Percentiles rank a stretch among this genome's conserved stretches.
These are phyloP conservation scores for Pseudomyrmex dendroicus DNA, from an alignment of 1,140 invertebrate species.

Conservation along the genomic window DNA sequence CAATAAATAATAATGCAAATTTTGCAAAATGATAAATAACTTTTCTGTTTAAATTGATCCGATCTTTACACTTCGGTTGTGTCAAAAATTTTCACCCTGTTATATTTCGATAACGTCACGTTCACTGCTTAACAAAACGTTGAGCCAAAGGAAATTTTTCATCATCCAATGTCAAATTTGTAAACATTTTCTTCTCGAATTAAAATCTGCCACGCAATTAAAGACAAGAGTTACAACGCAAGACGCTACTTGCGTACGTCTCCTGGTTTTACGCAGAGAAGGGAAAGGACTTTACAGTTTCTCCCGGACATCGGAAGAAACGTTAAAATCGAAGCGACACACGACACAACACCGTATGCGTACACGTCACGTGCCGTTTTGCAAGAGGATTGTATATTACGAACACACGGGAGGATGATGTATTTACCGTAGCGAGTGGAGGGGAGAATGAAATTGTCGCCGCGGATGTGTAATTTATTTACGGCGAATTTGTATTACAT, in stretches of 20 bases:
- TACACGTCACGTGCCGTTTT: not conserved
- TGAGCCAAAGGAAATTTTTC: too few relatives aligned
- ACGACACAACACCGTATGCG: not conserved
- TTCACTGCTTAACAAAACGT: too few relatives aligned
- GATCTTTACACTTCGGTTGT: too few relatives aligned
- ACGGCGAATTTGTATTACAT: constrained; percentile 45
- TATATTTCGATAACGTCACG: too few relatives aligned
- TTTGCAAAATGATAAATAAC: too few relatives aligned
- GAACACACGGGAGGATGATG: constrained; percentile 1
- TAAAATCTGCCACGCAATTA: constrained; percentile 40
- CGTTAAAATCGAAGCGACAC: constrained; percentile 37
- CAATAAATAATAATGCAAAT: too few relatives aligned
- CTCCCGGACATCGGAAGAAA: constrained; percentile 17
- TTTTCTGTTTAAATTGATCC: too few relatives aligned
- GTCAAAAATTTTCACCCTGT: too few relatives aligned
- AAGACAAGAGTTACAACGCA: constrained; percentile 45
- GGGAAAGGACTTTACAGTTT: constrained; percentile 4
- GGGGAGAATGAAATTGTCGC: constrained; percentile 46
- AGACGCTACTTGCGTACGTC: constrained; percentile 20
- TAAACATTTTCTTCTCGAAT: too few relatives aligned
- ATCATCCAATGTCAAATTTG: too few relatives aligned
- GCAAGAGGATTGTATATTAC: not conserved
- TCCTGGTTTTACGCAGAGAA: not conserved
- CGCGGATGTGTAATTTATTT: constrained; percentile 55
- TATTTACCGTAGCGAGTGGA: constrained; percentile 21